Percentiles rank a stretch among this genome's conserved stretches.
Conservation (phyloP, 1,140 invertebrate genomes). For the Eumaeus atala region DNA sequence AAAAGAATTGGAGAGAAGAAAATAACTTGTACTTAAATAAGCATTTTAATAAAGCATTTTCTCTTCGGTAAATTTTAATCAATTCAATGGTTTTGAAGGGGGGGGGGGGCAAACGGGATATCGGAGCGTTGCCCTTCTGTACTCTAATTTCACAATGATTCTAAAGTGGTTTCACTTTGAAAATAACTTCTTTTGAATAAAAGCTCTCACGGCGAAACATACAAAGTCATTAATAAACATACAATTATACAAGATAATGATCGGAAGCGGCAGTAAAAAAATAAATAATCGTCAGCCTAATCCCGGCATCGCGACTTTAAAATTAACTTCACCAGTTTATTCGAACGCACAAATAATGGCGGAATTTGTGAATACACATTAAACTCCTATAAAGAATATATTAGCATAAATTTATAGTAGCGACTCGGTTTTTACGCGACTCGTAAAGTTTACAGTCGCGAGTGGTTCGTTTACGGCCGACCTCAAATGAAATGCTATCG, state of each 20-base stretch:
- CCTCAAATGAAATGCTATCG: conserved; percentile 44
- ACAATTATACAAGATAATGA: conserved; percentile 42
- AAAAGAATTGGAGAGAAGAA: no score
- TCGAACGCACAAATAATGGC: conserved; percentile 72
- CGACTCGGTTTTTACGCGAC: conserved; percentile 71
- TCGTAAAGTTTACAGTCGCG: conserved; percentile 73
- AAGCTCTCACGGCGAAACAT: not conserved
- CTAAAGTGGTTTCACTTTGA: no score
- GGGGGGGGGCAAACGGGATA: no score
- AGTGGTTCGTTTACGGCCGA: conserved; percentile 70
- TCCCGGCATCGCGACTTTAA: conserved; percentile 63
- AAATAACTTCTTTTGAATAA: no score
- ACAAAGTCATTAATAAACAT: conserved; percentile 24
- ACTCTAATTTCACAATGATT: no score
- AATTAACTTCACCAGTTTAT: conserved; percentile 71
- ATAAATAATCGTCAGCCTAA: conserved; percentile 53
- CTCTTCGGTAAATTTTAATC: no score
- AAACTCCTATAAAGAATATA: conserved; percentile 74
- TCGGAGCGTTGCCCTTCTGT: no score
- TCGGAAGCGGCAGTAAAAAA: conserved; percentile 42
- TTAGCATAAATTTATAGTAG: conserved; percentile 74
- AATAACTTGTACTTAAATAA: no score
- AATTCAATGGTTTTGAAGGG: no score
- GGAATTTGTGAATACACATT: conserved; percentile 74
- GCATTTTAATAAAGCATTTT: no score